A percentile compares a stretch with the other conserved stretches of the same genome.
phyloP scores from a whole-genome alignment of 2,113 vertebrate genomes.

The Toxotes jaculatrix region DNA sequence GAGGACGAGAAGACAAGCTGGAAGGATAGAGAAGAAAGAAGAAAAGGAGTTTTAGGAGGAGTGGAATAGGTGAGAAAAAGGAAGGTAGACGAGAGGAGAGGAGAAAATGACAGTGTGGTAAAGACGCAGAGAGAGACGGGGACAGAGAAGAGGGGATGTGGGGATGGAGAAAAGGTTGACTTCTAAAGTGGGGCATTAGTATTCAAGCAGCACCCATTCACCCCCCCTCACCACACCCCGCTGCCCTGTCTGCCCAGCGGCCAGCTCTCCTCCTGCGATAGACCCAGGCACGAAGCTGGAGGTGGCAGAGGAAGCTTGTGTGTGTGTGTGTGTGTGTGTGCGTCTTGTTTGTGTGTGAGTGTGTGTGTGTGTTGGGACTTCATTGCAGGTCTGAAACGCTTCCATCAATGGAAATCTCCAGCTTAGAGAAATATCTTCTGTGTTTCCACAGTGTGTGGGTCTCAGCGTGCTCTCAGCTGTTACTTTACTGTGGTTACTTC shows the following conservation, averaged over 20 bases:
- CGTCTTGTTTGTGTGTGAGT: conserved; percentile 16
- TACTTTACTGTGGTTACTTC: conserved; percentile 20
- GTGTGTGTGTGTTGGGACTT: conserved; percentile 34
- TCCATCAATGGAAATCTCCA: conserved; percentile 56
- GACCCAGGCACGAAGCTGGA: conserved; percentile 58
- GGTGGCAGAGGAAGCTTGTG: conserved; percentile 46
- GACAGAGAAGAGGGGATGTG: conserved; percentile 61
- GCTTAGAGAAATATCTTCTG: conserved; percentile 43
- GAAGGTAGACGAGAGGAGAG: conserved; percentile 33
- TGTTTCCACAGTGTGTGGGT: conserved; percentile 32
- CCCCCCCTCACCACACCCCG: conserved; percentile 59
- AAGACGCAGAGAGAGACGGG: conserved; percentile 49
- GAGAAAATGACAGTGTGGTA: conserved; percentile 30
- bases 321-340: conserved; percentile 15
- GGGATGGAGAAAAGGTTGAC: conserved; percentile 84
- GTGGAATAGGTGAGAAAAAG: conserved; percentile 31
- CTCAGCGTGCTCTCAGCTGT: conserved; percentile 24
- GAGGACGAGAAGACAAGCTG: conserved; percentile 40
- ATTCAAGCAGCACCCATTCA: conserved; percentile 82
- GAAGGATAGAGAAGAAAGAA: conserved; percentile 28
- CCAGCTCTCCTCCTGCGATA: conserved; percentile 58
- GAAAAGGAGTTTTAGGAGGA: conserved; percentile 32
- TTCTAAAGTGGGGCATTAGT: conserved; percentile 91
- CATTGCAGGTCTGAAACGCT: conserved; percentile 45
- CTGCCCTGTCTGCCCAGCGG: conserved; percentile 71